Base-by-base conservation (phyloP, 2,888 invertebrate species). In the Oscheius myriophilus region DNA sequence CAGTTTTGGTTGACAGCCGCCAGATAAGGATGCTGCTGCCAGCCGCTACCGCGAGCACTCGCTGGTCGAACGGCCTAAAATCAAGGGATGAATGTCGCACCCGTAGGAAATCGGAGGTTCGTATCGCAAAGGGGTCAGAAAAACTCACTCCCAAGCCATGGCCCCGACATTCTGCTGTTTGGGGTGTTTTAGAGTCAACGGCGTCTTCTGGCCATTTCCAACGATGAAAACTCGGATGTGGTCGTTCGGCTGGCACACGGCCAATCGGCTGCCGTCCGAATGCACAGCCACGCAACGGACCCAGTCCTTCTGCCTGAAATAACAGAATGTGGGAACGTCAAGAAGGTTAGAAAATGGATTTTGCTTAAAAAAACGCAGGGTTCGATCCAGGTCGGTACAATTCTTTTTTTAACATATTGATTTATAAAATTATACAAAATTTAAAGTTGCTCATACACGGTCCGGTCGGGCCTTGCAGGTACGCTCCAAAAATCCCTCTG, bases 131-230 rank as follows among this genome's bases (percentile, higher is more conserved):
- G n/a, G n/a, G n/a, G n/a, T n/a, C n/a, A n/a, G n/a, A n/a, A 52
- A 51, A 26, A 46, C 58, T 55, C 21, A 66, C 66, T 66, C 52
- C 66, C 66, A 66, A 7, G 55, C 55, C 49, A 66, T 66, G n/a
- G 49, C 21, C 6, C 46, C n/a, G 12, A 66, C 66, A 53, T 66
- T 57, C 26, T 57, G 18, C 21, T 66, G 66, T 25, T 46, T 21
- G 3, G 55, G 55, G 49, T 66, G 66, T 66, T 66, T 66, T 21
- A 66, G 26, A 33, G 66, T 66, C 16, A 66, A 21, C 14, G 66
- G 66, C 1, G 49, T 33, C 14, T 43, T 43, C 11, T 55, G 41
- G 7, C n/a, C 25, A 39, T 9, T n/a, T 21, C 46, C 58, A 12
- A 65, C 54, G 14, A 16, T 33, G 51, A 42, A 66, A 43, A 66